These are phyloP conservation scores for Psittacula cyanocephala DNA, from an alignment of 2,113 vertebrate species.

Conservation along the genomic window DNA sequence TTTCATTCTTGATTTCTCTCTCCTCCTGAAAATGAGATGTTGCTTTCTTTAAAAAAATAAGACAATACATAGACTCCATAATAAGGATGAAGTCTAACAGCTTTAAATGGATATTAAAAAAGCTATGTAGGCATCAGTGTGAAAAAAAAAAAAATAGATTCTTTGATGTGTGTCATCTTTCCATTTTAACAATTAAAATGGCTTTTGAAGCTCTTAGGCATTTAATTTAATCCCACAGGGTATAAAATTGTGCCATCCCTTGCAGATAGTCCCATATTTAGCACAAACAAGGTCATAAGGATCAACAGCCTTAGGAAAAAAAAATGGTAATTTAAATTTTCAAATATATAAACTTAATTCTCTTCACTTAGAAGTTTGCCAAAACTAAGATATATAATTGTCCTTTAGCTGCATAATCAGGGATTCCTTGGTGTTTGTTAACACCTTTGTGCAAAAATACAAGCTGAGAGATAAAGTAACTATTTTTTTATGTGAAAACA, in stretches of 20 bases:
- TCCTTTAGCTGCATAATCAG: not conserved
- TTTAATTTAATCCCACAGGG: slow-evolving; percentile 66
- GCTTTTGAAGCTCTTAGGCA: slow-evolving; percentile 72
- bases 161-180: slow-evolving; percentile 72
- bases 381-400: not conserved
- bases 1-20: not conserved
- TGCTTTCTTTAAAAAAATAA: not conserved
- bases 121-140: slow-evolving; percentile 15
- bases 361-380: slow-evolving; percentile 37
- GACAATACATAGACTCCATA: slow-evolving; percentile 3
- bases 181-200: slow-evolving; percentile 73
- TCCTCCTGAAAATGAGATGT: not conserved
- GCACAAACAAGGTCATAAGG: slow-evolving; percentile 61
- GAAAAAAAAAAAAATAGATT: slow-evolving; percentile 23
- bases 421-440: not conserved
- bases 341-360: slow-evolving; percentile 34
- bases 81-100: slow-evolving; percentile 40
- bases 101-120: slow-evolving; percentile 60
- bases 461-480: not conserved
- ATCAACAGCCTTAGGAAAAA: slow-evolving; percentile 61
- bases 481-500: not conserved
- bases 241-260: slow-evolving; percentile 65
- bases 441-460: not conserved
- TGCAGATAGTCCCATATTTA: slow-evolving; percentile 65
- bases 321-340: slow-evolving; percentile 38